Base-by-base conservation (phyloP, 2,888 invertebrate genomes). In the Platycnemis pennipes region DNA sequence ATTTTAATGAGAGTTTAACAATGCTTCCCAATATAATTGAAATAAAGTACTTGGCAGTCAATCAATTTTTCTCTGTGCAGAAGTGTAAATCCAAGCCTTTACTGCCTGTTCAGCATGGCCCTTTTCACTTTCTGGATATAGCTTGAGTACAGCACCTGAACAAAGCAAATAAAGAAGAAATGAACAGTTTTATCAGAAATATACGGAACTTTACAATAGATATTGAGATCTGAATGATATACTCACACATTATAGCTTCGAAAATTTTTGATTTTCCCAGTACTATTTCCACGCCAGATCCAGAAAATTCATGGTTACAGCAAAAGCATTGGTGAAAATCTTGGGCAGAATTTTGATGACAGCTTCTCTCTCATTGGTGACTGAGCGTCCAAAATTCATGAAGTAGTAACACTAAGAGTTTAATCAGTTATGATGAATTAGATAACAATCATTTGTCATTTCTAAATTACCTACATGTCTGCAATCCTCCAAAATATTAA, bases 401-500 rank as follows among this genome's bases (percentile, higher is more conserved):
- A 56, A 56, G 56, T 56, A 56, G 56, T 56, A 56, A 56, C 56
- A 56, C 56, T 56, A n/a, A 56, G 56, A 56, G 56, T 56, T 56
- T 56, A 56, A 22, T n/a, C n/a, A n/a, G n/a, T n/a, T n/a, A n/a
- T n/a, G 56, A 22, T 56, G 56, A 56, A 56, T 56, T 56, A 56
- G 56, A 56, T 56, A 56, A 56, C 56, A 56, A 56, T 56, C 56
- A 56, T 56, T 56, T 13, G 56, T 56, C 16, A 56, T 22, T 56
- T 56, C 56, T 56, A 56, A 56, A 56, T 56, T 56, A 56, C 22
- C 11, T 22, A n/a, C n/a, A n/a, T n/a, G n/a, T n/a, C n/a, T n/a
- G n/a, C n/a, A n/a, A 56, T 19, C 56, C 22, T 56, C 56, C 11
- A 56, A 11, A 13, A 56, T 56, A n/a, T n/a, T n/a, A n/a, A 56